A percentile compares a stretch with the other conserved stretches of the same genome.
Evolutionary conservation across 2,797 vertebrate genomes (phyloP).

Genomic region (Enteromius trimaculatus): DNA sequence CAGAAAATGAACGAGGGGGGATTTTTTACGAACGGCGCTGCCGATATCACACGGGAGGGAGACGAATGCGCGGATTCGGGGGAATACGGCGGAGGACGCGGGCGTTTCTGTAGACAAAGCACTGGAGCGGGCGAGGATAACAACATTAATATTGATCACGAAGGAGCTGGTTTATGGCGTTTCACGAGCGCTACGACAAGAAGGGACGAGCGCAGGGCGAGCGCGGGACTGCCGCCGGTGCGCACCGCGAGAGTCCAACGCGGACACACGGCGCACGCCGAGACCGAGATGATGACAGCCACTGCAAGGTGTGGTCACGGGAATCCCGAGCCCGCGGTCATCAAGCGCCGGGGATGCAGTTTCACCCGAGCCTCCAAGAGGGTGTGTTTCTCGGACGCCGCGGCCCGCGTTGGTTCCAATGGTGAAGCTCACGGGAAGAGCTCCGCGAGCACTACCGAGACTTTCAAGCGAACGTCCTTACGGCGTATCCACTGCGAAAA

Average conservation of each 20-base stretch:
- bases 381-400: conserved; percentile 58
- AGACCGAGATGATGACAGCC: conserved; percentile 41
- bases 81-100: conserved; percentile 38
- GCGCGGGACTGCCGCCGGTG: conserved; percentile 32
- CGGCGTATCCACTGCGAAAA: conserved; percentile 36
- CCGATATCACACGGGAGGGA: conserved; percentile 49
- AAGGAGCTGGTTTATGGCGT: conserved; percentile 44
- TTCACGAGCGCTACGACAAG: conserved; percentile 51
- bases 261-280: conserved; percentile 30
- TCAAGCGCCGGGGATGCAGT: conserved; percentile 60
- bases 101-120: conserved; percentile 52
- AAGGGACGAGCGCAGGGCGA: conserved; percentile 34
- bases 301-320: conserved; percentile 49
- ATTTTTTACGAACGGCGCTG: conserved; percentile 46
- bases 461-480: conserved; percentile 17
- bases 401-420: conserved; percentile 23
- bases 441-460: conserved; percentile 16
- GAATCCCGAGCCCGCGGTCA: conserved; percentile 45
- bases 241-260: conserved; percentile 45
- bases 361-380: conserved; percentile 57
- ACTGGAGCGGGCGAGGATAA: conserved; percentile 38
- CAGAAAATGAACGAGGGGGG: conserved; percentile 45
- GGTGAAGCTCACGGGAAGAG: conserved; percentile 39
- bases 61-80: conserved; percentile 47
- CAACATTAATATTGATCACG: conserved; percentile 57